Percentiles rank a stretch among this genome's conserved stretches.
Conservation (phyloP, 2,797 vertebrate species). For the Gastrophryne carolinensis region DNA sequence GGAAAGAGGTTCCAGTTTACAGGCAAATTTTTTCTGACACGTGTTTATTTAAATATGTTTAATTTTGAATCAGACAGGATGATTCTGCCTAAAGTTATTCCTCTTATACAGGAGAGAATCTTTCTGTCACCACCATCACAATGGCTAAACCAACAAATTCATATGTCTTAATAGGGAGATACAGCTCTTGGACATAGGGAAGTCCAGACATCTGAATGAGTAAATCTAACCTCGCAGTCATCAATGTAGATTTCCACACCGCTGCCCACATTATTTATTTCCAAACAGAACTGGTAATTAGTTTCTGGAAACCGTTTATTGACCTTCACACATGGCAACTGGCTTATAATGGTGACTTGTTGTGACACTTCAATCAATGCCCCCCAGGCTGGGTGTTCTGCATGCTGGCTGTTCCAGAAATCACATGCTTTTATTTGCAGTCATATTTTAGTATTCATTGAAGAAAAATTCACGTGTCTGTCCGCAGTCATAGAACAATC, state of each 20-base stretch:
- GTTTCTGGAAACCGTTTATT: conserved; percentile 33
- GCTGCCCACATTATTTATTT: conserved; percentile 1
- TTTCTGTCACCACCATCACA: background rate
- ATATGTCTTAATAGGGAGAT: background rate
- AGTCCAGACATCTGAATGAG: background rate
- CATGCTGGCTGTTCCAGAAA: background rate
- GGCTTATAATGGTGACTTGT: conserved; percentile 28
- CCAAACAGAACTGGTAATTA: conserved; percentile 27
- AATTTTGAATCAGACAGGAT: no score
- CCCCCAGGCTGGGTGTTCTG: conserved; percentile 29
- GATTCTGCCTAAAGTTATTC: background rate
- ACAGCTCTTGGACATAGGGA: no score
- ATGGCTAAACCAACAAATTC: background rate
- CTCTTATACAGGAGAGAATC: background rate
- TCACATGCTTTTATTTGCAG: conserved; percentile 1
- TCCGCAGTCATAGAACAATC: background rate
- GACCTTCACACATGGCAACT: conserved; percentile 44
- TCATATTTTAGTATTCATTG: conserved; percentile 2
- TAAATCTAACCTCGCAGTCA: background rate
- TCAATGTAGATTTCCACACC: conserved; percentile 18
- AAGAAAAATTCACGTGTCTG: background rate
- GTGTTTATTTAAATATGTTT: no score
- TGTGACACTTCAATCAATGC: conserved; percentile 38
- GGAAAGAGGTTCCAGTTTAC: no score
- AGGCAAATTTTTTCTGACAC: no score